Conservation (phyloP, 2,113 vertebrate species). For the Macaca mulatta region DNA sequence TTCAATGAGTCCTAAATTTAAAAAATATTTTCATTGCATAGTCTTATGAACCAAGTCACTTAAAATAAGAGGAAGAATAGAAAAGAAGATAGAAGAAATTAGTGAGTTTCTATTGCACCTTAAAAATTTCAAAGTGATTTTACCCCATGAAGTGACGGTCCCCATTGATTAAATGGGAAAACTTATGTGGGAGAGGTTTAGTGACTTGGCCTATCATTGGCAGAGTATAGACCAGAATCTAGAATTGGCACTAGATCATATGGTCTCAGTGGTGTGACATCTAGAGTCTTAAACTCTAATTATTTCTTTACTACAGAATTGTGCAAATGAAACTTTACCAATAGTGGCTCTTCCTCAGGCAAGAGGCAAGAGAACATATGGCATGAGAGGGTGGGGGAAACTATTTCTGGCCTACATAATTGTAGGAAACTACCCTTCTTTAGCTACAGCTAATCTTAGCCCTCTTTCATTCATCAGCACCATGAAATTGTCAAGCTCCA, state of each 20-base stretch:
- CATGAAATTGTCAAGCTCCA: slow-evolving; percentile 21
- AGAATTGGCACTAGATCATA: background rate
- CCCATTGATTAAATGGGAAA: background rate
- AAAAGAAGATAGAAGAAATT: background rate
- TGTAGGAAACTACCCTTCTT: background rate
- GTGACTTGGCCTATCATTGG: background rate
- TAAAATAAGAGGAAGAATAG: background rate
- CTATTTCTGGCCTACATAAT: background rate
- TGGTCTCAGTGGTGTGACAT: background rate
- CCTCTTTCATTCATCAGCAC: background rate
- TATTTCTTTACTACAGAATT: background rate
- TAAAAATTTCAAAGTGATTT: slow-evolving; percentile 10
- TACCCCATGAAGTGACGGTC: background rate
- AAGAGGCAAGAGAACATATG: background rate
- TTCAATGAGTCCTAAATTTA: background rate
- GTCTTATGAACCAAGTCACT: background rate
- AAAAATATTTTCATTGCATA: slow-evolving; percentile 37
- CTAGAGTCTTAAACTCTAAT: background rate
- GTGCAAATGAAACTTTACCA: background rate
- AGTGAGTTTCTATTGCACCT: background rate
- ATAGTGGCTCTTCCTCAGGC: background rate
- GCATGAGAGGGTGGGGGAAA: background rate
- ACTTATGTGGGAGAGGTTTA: background rate
- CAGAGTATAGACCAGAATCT: background rate
- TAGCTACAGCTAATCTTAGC: background rate